A percentile compares a stretch with the other conserved stretches of the same genome.
phyloP scores from a whole-genome alignment of 2,888 invertebrate genomes.

The Drosophila longiperda region DNA sequence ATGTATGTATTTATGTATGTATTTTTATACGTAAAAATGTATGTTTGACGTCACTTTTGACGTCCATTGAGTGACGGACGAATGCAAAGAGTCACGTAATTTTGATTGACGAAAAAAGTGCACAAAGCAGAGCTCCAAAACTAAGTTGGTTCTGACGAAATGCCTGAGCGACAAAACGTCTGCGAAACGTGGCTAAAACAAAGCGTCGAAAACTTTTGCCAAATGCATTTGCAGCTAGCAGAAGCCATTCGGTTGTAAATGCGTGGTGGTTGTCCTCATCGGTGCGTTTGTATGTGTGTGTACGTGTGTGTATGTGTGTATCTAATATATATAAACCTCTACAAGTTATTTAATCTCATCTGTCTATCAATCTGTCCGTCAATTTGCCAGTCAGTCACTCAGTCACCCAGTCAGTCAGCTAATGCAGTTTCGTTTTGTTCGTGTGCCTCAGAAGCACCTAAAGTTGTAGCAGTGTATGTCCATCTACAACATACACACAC shows the following conservation, averaged over 20 bases:
- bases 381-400: slow-evolving; percentile 79
- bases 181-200: slow-evolving; percentile 27
- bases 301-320: slow-evolving; percentile 17
- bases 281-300: slow-evolving; percentile 17
- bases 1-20: neutral
- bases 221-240: slow-evolving; percentile 41
- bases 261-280: slow-evolving; percentile 52
- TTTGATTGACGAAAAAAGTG: slow-evolving; percentile 77
- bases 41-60: slow-evolving; percentile 40
- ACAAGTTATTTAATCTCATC: slow-evolving; percentile 85
- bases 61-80: slow-evolving; percentile 44
- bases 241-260: slow-evolving; percentile 50
- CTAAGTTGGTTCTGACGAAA: slow-evolving; percentile 67
- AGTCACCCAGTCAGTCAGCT: slow-evolving; percentile 18
- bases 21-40: neutral
- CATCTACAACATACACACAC: slow-evolving; percentile 28
- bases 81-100: slow-evolving; percentile 71
- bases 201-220: slow-evolving; percentile 41
- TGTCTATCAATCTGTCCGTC: slow-evolving; percentile 85
- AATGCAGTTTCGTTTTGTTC: slow-evolving; percentile 50
- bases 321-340: slow-evolving; percentile 72
- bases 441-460: slow-evolving; percentile 37
- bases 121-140: slow-evolving; percentile 45
- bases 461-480: slow-evolving; percentile 49
- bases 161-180: slow-evolving; percentile 35